These are phyloP conservation scores for Lerista edwardsae DNA, from an alignment of 2,797 vertebrate genomes.

Conservation along the genomic window DNA sequence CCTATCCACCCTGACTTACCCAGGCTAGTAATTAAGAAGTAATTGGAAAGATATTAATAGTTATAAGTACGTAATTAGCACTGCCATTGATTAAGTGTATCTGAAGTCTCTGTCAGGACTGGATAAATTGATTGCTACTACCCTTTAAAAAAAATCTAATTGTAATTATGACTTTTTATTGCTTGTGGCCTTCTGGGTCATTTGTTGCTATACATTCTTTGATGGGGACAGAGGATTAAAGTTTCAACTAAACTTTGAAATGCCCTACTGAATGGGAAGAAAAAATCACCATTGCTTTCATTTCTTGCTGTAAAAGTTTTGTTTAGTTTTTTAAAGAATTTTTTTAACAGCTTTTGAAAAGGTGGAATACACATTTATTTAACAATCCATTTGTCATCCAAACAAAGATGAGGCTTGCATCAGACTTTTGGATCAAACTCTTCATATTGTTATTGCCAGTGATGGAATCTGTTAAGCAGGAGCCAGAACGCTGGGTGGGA, in stretches of 20 bases:
- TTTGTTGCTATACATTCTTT: slow-evolving; percentile 57
- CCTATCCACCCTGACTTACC: slow-evolving; percentile 44
- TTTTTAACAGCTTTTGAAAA: neutral
- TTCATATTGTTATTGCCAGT: neutral
- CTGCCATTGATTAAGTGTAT: slow-evolving; percentile 70
- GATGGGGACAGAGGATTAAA: slow-evolving; percentile 58
- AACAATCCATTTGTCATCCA: slow-evolving; percentile 1
- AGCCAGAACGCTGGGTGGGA: no score
- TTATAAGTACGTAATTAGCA: slow-evolving; percentile 74
- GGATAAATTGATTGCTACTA: slow-evolving; percentile 68
- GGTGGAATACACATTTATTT: neutral
- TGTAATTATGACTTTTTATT: slow-evolving; percentile 65
- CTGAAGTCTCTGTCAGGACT: slow-evolving; percentile 57
- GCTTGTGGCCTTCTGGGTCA: slow-evolving; percentile 49
- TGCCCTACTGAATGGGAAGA: slow-evolving; percentile 5
- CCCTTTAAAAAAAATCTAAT: slow-evolving; percentile 56
- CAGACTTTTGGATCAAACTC: neutral
- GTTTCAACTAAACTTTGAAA: slow-evolving; percentile 53
- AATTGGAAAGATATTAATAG: slow-evolving; percentile 78
- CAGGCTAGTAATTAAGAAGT: slow-evolving; percentile 70
- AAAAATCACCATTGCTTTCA: slow-evolving; percentile 20
- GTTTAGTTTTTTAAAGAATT: no score
- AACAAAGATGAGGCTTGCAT: slow-evolving; percentile 18
- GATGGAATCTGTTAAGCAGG: no score
- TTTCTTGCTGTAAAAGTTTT: slow-evolving; percentile 28